phyloP scores from a whole-genome alignment of 2,888 invertebrate species.

The Volucella inanis region DNA sequence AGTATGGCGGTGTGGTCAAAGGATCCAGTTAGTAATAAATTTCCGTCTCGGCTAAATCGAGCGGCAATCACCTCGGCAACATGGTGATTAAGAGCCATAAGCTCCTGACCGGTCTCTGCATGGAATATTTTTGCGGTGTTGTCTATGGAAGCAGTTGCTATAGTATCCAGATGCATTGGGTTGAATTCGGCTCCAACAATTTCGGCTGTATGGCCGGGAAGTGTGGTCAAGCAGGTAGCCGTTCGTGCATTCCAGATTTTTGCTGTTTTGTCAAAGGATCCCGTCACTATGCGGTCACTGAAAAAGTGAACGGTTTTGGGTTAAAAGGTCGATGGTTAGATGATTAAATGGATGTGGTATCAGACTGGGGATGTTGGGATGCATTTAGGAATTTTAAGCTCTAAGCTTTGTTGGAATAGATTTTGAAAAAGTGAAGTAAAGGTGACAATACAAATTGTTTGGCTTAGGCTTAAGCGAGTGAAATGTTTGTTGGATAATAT shows the following conservation, averaged over 20 bases:
- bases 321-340: constrained; percentile 9
- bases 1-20: constrained; percentile 90
- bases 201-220: constrained; percentile 90
- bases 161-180: constrained; percentile 85
- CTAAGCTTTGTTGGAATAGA: no score
- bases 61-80: constrained; percentile 90
- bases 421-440: no score
- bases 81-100: constrained; percentile 87
- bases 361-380: no score
- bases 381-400: no score
- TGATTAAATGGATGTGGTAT: no score
- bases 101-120: constrained; percentile 86
- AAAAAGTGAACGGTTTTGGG: constrained; percentile 40
- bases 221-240: constrained; percentile 87
- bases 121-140: constrained; percentile 89
- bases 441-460: no score
- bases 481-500: no score
- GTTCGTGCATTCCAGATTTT: constrained; percentile 88
- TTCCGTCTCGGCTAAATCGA: constrained; percentile 88
- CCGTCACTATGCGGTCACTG: constrained; percentile 89
- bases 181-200: constrained; percentile 89
- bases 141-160: constrained; percentile 91
- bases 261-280: constrained; percentile 91
- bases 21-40: constrained; percentile 89
- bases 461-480: no score